Evolutionary conservation across 2,113 vertebrate genomes (phyloP).

Genomic region (Nesogale talazaci): DNA sequence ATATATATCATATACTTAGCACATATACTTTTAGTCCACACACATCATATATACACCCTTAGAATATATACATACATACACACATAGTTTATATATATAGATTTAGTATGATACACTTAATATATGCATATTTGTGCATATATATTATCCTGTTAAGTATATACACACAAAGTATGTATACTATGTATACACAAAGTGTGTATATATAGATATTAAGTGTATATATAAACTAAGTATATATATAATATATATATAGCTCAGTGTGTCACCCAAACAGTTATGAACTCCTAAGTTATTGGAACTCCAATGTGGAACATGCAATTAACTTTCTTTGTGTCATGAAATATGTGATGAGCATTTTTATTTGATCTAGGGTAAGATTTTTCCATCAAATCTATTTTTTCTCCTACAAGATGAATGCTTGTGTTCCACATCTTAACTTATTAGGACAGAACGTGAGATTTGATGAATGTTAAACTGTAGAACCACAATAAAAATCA

Average conservation of each 20-base stretch:
- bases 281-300: slow-evolving; percentile 51
- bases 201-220: no score
- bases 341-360: slow-evolving; percentile 69
- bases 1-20: no score
- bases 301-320: slow-evolving; percentile 53
- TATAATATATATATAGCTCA: slow-evolving; percentile 57
- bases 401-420: slow-evolving; percentile 33
- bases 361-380: slow-evolving; percentile 73
- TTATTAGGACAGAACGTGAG: slow-evolving; percentile 47
- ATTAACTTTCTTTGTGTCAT: slow-evolving; percentile 47
- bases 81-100: no score
- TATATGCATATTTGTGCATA: no score
- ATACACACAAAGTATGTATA: no score
- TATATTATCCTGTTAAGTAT: no score
- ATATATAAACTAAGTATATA: slow-evolving; percentile 19
- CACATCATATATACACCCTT: no score
- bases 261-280: slow-evolving; percentile 38
- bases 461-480: slow-evolving; percentile 44
- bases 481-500: slow-evolving; percentile 62
- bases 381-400: slow-evolving; percentile 40
- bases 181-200: no score
- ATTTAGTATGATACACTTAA: no score
- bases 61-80: no score
- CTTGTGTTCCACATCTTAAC: slow-evolving; percentile 75
- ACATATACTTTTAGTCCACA: no score